Evolutionary conservation across 37 sponge, comb jelly and placozoan species (phyloP).

Genomic region (Chondrosia reniformis): DNA sequence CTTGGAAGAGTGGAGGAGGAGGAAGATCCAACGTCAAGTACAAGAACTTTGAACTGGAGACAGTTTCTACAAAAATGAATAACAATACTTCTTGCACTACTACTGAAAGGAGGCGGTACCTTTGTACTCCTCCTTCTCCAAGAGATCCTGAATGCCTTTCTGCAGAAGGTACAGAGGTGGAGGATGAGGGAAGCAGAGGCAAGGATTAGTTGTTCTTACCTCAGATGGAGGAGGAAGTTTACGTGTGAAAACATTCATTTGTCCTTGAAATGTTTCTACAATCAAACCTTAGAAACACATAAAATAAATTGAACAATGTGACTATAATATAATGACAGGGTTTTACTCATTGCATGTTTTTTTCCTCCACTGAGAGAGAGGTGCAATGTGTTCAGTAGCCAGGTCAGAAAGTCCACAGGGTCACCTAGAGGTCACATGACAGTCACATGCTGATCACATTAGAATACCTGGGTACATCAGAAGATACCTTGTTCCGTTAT

Average conservation of each 20-base stretch:
- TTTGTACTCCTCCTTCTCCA: conserved; percentile 74
- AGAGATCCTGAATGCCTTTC: conserved; percentile 24
- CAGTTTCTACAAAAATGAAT: conserved; percentile 34
- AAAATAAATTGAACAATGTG: background rate
- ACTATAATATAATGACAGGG: background rate
- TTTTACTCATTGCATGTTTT: background rate
- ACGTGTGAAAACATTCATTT: conserved; percentile 74
- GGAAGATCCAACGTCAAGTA: conserved; percentile 95
- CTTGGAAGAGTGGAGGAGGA: conserved; percentile 88
- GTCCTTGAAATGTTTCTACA: conserved; percentile 59
- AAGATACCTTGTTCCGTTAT: conserved; percentile 88
- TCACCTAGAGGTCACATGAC: conserved; percentile 53
- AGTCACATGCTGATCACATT: background rate
- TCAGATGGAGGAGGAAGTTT: conserved; percentile 13
- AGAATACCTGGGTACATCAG: background rate
- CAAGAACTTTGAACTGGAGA: conserved; percentile 70
- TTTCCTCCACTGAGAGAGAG: conserved; percentile 49
- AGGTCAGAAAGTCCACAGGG: conserved; percentile 90
- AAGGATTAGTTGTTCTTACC: background rate
- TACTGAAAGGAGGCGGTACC: too few relatives aligned
- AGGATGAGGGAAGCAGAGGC: background rate
- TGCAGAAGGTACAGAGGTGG: conserved; percentile 21
- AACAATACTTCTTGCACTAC: too few relatives aligned
- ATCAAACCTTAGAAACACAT: conserved; percentile 36
- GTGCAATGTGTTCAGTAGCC: conserved; percentile 93